These are phyloP conservation scores for Podargus strigoides DNA, from an alignment of 2,797 vertebrate genomes.

Conservation along the genomic window DNA sequence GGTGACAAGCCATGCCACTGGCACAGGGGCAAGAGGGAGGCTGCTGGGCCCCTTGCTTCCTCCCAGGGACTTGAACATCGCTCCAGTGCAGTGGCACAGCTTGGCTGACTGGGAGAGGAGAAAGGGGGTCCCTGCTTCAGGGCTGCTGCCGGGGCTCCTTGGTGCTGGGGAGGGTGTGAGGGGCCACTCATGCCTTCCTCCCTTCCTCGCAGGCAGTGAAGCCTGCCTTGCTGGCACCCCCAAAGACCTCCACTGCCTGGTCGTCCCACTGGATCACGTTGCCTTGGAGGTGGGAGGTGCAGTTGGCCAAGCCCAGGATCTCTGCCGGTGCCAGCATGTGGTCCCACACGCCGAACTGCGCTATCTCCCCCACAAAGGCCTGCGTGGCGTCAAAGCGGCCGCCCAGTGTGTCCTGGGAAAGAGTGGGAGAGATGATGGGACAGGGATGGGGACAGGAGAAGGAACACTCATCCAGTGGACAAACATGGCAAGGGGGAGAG, in stretches of 20 bases:
- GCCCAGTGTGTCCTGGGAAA: conserved; percentile 85
- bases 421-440: neutral
- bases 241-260: conserved; percentile 88
- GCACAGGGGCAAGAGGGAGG: neutral
- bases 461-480: neutral
- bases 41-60: neutral
- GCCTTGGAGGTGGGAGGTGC: conserved; percentile 82
- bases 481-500: neutral
- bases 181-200: conserved; percentile 66
- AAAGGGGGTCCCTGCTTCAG: neutral
- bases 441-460: neutral
- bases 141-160: neutral
- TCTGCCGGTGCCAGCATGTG: conserved; percentile 84
- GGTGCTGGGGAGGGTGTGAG: neutral
- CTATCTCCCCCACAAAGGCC: conserved; percentile 92
- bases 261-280: conserved; percentile 93
- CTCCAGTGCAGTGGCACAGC: neutral
- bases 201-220: conserved; percentile 85
- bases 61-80: neutral
- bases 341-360: conserved; percentile 94
- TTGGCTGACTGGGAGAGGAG: neutral
- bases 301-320: conserved; percentile 86
- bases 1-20: neutral
- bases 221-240: conserved; percentile 85
- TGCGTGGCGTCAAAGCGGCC: conserved; percentile 96